Conservation (phyloP, 92 coral and sea anemone genomes). For the Phenganax marumi region DNA sequence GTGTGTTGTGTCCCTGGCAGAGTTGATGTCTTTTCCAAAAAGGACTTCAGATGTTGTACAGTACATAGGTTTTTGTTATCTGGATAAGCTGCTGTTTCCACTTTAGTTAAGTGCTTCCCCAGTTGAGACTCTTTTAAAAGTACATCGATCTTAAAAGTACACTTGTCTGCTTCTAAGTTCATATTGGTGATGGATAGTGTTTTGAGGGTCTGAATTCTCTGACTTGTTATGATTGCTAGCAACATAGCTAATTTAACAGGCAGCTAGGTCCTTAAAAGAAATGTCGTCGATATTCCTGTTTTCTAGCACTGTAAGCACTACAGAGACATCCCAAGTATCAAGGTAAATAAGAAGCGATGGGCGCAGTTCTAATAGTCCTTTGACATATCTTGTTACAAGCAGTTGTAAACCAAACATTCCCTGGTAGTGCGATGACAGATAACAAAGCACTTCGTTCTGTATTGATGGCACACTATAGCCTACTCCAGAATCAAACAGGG, state of each 20-base stretch:
- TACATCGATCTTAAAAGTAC: constrained; percentile 24
- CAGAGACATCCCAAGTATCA: too few species aligned
- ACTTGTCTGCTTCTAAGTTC: constrained; percentile 23
- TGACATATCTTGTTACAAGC: too few species aligned
- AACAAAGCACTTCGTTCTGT: too few species aligned
- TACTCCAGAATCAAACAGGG: constrained; percentile 33
- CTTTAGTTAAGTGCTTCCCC: constrained; percentile 15
- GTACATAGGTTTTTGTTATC: constrained; percentile 18
- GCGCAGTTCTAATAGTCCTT: too few species aligned
- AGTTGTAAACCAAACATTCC: too few species aligned
- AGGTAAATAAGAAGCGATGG: too few species aligned
- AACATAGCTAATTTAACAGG: constrained; percentile 45
- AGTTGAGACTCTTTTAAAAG: constrained; percentile 30
- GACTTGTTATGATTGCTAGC: constrained; percentile 28
- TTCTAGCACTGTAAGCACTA: too few species aligned
- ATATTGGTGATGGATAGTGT: constrained; percentile 20
- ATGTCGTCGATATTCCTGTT: constrained; percentile 9
- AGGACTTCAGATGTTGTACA: background rate
- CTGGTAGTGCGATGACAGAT: too few species aligned
- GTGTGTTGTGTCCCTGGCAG: too few species aligned
- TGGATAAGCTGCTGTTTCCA: constrained; percentile 15
- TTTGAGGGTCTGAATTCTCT: constrained; percentile 7
- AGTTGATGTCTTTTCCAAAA: background rate
- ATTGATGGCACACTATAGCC: too few species aligned
- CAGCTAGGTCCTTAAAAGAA: constrained; percentile 24